phyloP scores from a whole-genome alignment of 2,113 vertebrate species.

The Poecile atricapillus region DNA sequence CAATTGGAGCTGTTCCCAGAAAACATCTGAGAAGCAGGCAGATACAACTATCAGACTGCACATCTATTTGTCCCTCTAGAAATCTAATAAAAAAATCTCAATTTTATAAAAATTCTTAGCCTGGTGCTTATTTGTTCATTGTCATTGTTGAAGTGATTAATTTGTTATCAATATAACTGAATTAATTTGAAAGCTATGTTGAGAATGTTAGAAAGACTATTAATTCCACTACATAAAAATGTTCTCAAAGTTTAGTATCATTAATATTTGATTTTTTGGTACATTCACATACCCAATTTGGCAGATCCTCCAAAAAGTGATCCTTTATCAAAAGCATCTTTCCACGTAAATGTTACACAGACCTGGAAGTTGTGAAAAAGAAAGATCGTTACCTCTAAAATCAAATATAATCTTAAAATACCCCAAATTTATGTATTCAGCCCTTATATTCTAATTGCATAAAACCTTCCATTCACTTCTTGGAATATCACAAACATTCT shows the following conservation, averaged over 20 bases:
- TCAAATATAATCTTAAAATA: neutral
- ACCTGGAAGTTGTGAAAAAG: slow-evolving; percentile 73
- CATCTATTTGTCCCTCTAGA: neutral
- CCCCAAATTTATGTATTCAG: neutral
- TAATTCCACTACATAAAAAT: neutral
- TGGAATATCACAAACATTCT: neutral
- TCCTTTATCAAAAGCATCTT: slow-evolving; percentile 99
- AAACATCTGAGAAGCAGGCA: neutral
- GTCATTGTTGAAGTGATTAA: neutral
- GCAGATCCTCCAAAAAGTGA: slow-evolving; percentile 96
- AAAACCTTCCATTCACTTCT: neutral
- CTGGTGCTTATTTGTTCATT: neutral
- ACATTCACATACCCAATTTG: slow-evolving; percentile 85
- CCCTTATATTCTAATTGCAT: neutral
- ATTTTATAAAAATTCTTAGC: neutral
- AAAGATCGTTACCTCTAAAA: neutral
- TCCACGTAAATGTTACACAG: slow-evolving; percentile 97
- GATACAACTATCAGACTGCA: neutral
- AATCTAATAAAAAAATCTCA: neutral
- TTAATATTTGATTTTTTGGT: neutral
- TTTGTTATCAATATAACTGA: neutral
- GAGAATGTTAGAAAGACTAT: neutral
- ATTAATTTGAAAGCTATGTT: neutral
- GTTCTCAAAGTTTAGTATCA: neutral
- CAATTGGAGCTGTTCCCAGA: neutral